Conservation (phyloP, 2,113 vertebrate genomes). For the Anhinga anhinga region DNA sequence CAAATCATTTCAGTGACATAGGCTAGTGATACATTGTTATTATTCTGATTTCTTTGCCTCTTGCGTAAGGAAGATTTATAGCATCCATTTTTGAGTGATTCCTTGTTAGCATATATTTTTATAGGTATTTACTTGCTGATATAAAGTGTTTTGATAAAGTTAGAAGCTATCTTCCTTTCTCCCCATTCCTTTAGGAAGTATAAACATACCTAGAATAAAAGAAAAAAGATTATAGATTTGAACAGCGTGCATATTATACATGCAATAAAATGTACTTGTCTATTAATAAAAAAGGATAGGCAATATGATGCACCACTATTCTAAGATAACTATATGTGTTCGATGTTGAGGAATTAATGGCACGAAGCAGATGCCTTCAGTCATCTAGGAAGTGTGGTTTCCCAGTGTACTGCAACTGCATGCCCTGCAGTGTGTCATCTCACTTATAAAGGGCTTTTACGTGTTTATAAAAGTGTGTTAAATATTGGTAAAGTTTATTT, state of each 20-base stretch:
- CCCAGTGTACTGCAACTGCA: slow-evolving; percentile 8
- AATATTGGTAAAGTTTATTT: slow-evolving; percentile 80
- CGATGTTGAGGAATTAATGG: slow-evolving; percentile 62
- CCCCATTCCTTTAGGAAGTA: slow-evolving; percentile 20
- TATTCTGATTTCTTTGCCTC: slow-evolving; percentile 73
- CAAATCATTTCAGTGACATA: slow-evolving; percentile 83
- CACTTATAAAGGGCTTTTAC: slow-evolving; percentile 67
- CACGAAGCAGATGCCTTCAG: slow-evolving; percentile 31
- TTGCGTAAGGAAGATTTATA: slow-evolving; percentile 75
- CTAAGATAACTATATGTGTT: slow-evolving; percentile 47
- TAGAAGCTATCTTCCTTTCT: slow-evolving; percentile 20
- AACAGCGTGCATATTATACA: slow-evolving; percentile 21
- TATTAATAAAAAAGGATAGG: slow-evolving; percentile 50
- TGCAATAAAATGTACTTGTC: slow-evolving; percentile 46
- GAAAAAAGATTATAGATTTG: slow-evolving; percentile 28
- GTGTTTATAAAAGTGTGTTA: slow-evolving; percentile 75
- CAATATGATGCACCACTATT: slow-evolving; percentile 33
- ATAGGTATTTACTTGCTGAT: slow-evolving; percentile 63
- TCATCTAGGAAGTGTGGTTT: slow-evolving; percentile 18
- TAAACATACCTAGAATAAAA: slow-evolving; percentile 44
- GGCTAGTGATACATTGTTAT: slow-evolving; percentile 80
- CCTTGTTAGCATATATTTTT: slow-evolving; percentile 63
- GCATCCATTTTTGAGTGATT: slow-evolving; percentile 72
- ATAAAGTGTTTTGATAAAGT: slow-evolving; percentile 39
- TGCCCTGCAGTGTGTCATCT: slow-evolving; percentile 66